These are phyloP conservation scores for Melopsittacus undulatus DNA, from an alignment of 2,797 vertebrate genomes.

Conservation along the genomic window DNA sequence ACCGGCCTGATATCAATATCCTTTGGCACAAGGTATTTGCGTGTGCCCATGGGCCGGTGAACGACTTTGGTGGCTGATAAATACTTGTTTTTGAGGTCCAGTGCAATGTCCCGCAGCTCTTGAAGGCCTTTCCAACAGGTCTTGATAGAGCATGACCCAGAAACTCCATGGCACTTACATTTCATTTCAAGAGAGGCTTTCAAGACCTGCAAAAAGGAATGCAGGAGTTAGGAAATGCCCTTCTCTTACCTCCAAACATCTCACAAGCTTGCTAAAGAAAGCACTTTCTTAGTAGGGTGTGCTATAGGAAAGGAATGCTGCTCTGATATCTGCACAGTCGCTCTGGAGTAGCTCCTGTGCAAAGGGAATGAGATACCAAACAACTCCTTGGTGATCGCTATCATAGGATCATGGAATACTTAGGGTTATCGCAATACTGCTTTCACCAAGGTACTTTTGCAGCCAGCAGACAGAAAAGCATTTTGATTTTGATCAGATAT, in stretches of 20 bases:
- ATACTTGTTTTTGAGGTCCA: slow-evolving; percentile 96
- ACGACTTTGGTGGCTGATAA: slow-evolving; percentile 97
- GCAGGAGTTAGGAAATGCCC: slow-evolving; percentile 1
- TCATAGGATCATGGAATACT: background rate
- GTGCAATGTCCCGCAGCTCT: slow-evolving; percentile 90
- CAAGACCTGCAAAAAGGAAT: slow-evolving; percentile 81
- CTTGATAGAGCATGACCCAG: slow-evolving; percentile 97
- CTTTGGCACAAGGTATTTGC: slow-evolving; percentile 97
- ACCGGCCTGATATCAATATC: slow-evolving; percentile 96
- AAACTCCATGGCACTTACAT: slow-evolving; percentile 98
- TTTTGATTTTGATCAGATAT: background rate
- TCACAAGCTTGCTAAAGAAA: background rate
- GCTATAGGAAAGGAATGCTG: background rate
- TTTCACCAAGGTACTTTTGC: background rate
- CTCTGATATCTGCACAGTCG: background rate
- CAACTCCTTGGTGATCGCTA: background rate
- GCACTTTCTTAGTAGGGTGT: background rate
- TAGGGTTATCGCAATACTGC: background rate
- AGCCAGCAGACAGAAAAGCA: background rate
- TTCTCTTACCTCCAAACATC: background rate
- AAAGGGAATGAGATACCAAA: background rate
- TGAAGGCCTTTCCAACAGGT: slow-evolving; percentile 98
- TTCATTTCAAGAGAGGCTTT: slow-evolving; percentile 93
- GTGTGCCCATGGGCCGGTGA: slow-evolving; percentile 92
- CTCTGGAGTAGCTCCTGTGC: background rate